Evolutionary conservation across 2,113 vertebrate species (phyloP).

Genomic region (Megalops atlanticus): DNA sequence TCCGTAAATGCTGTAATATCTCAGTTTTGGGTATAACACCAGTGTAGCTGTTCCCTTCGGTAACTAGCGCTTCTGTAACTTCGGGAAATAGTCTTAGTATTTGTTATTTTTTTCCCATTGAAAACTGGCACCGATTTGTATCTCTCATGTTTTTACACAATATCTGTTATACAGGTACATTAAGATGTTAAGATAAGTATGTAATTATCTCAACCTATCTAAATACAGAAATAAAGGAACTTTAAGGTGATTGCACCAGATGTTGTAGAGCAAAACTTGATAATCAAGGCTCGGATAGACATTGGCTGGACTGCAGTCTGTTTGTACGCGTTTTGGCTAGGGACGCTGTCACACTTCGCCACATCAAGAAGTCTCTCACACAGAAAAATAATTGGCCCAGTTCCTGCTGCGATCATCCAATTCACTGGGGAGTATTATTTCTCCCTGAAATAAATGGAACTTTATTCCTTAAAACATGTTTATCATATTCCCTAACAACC

Average conservation of each 20-base stretch:
- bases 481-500: not conserved
- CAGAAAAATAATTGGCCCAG: slow-evolving; percentile 47
- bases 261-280: not conserved
- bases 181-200: not conserved
- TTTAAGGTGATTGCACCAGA: not conserved
- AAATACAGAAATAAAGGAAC: not conserved
- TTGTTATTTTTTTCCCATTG: not conserved
- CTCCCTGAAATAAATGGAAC: slow-evolving; percentile 8
- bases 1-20: not conserved
- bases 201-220: not conserved
- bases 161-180: not conserved
- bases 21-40: not conserved
- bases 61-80: not conserved
- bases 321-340: slow-evolving; percentile 24
- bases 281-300: not conserved
- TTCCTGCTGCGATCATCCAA: slow-evolving; percentile 32
- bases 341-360: slow-evolving; percentile 37
- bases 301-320: slow-evolving; percentile 8
- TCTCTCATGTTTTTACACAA: not conserved
- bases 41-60: not conserved
- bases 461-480: not conserved
- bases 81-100: not conserved
- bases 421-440: slow-evolving; percentile 15
- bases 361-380: slow-evolving; percentile 42
- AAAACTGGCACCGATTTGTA: not conserved